Evolutionary conservation across 2,113 vertebrate species (phyloP).

Genomic region (Syngnathus floridae): DNA sequence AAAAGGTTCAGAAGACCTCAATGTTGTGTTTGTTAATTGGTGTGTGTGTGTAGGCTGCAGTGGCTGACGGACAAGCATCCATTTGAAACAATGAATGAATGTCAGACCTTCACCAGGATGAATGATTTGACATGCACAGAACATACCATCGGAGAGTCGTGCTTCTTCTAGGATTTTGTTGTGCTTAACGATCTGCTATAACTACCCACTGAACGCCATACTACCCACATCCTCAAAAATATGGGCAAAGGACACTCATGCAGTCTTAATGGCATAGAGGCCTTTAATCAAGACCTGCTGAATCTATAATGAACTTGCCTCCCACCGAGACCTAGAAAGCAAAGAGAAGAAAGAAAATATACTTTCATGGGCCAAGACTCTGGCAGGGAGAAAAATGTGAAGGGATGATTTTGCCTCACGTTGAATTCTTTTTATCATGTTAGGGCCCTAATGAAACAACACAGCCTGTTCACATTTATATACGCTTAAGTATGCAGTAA

Average conservation of each 20-base stretch:
- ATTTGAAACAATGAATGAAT: not conserved
- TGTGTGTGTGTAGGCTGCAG: too few species aligned
- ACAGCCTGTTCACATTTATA: not conserved
- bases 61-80: not conserved
- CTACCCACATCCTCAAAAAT: not conserved
- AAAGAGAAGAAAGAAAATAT: not conserved
- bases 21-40: not conserved
- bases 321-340: not conserved
- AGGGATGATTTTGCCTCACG: not conserved
- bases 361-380: not conserved
- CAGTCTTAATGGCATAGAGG: not conserved
- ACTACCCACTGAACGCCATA: not conserved
- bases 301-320: not conserved
- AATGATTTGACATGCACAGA: not conserved
- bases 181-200: not conserved
- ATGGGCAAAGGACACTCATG: not conserved
- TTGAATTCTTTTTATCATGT: not conserved
- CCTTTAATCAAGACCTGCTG: constrained; percentile 7
- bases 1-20: too few species aligned
- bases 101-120: not conserved
- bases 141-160: constrained; percentile 2
- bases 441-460: not conserved
- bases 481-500: not conserved
- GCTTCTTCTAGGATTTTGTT: constrained; percentile 1
- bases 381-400: not conserved